Evolutionary conservation across 2,797 vertebrate genomes (phyloP).

Genomic region (Dendrocincla fuliginosa): DNA sequence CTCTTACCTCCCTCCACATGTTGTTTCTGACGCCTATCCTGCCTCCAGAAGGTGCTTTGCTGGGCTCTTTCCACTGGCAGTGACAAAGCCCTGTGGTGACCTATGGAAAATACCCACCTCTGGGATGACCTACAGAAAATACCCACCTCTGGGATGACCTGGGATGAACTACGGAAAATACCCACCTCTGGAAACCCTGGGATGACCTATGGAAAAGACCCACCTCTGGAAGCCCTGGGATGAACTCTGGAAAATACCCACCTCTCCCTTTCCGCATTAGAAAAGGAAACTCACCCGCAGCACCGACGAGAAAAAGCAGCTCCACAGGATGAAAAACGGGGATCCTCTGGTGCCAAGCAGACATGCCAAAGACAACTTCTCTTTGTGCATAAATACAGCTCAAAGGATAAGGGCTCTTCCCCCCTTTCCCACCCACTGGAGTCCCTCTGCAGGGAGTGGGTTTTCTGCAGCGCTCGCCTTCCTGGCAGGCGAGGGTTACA

Average conservation of each 20-base stretch:
- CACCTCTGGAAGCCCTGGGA: not conserved
- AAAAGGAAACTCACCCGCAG: not conserved
- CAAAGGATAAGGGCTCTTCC: not conserved
- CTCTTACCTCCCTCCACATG: not conserved
- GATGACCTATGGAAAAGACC: not conserved
- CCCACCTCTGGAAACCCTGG: not conserved
- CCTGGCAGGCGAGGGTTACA: slow-evolving; percentile 25
- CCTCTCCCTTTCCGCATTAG: not conserved
- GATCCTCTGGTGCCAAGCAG: not conserved
- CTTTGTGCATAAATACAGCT: not conserved
- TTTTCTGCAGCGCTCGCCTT: not conserved
- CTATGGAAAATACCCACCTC: not conserved
- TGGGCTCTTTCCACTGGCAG: accelerated
- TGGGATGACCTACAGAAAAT: not conserved
- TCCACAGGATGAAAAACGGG: not conserved
- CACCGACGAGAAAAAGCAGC: not conserved
- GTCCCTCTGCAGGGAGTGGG: not conserved
- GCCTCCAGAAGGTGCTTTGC: not conserved
- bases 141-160: not conserved
- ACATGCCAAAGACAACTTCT: slow-evolving; percentile 25
- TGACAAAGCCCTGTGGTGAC: accelerated
- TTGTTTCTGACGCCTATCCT: not conserved
- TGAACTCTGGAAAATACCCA: not conserved
- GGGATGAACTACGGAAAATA: not conserved
- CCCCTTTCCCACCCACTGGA: not conserved